Evolutionary conservation across 1,140 invertebrate genomes (phyloP).

Genomic region (Copidosoma floridanum): DNA sequence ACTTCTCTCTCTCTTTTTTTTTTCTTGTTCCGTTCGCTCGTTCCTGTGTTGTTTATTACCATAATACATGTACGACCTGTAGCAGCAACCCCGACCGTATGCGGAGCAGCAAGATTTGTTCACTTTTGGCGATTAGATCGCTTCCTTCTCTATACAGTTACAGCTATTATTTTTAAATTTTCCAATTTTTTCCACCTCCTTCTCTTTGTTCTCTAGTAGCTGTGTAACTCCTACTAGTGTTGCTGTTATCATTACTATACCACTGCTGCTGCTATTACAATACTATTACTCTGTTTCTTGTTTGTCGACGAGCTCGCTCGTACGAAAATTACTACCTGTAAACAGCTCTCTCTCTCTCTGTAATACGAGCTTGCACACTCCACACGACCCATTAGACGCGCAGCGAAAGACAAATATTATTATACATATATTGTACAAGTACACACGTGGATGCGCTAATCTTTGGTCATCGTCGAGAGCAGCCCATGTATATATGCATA

Average conservation of each 20-base stretch:
- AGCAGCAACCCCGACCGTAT: slow-evolving; percentile 11
- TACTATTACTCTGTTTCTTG: too few species aligned
- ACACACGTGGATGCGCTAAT: neutral
- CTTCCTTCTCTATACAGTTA: neutral
- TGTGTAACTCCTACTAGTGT: too few species aligned
- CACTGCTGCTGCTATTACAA: too few species aligned
- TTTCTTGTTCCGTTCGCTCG: too few species aligned
- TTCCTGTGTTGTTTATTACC: too few species aligned
- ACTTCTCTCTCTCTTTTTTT: too few species aligned
- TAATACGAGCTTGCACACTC: too few species aligned
- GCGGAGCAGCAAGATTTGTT: slow-evolving; percentile 2
- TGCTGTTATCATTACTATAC: too few species aligned
- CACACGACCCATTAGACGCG: neutral
- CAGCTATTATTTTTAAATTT: neutral
- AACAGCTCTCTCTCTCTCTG: too few species aligned
- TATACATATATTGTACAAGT: slow-evolving; percentile 1
- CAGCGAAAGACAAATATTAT: neutral
- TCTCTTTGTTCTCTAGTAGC: neutral
- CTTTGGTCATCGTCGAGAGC: neutral
- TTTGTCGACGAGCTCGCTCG: slow-evolving; percentile 1
- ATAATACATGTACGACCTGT: neutral
- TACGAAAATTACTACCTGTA: slow-evolving; percentile 11
- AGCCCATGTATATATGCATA: neutral
- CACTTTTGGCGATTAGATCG: slow-evolving; percentile 11
- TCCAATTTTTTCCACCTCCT: neutral